A percentile compares a stretch with the other conserved stretches of the same genome.
phyloP scores from a whole-genome alignment of 2,888 invertebrate genomes.

The Leptopilina syphax region DNA sequence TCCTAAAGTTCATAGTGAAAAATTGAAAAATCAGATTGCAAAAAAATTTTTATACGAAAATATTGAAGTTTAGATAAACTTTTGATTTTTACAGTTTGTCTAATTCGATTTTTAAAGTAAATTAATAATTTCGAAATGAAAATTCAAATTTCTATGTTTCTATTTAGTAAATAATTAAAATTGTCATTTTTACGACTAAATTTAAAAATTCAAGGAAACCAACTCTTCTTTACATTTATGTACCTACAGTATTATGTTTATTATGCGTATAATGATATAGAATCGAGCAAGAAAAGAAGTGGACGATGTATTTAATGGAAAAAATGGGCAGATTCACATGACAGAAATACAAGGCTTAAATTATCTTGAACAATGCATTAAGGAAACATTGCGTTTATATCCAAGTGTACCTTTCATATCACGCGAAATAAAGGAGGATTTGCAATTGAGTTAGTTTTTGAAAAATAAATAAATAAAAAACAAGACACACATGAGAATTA shows the following conservation, averaged over 20 bases:
- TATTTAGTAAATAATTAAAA: no score
- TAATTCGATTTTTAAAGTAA: no score
- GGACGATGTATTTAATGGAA: constrained; percentile 77
- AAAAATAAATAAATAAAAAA: background rate
- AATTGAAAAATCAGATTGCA: no score
- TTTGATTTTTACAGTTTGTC: no score
- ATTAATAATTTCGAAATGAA: no score
- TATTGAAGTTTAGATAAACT: no score
- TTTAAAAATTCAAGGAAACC: no score
- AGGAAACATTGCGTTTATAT: constrained; percentile 82
- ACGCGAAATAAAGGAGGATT: constrained; percentile 75
- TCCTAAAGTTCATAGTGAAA: no score
- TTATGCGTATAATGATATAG: constrained; percentile 40
- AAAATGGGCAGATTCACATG: constrained; percentile 77
- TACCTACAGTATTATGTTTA: background rate
- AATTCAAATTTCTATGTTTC: no score
- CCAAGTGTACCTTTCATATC: constrained; percentile 84
- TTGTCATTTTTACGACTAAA: no score
- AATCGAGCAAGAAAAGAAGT: constrained; percentile 58
- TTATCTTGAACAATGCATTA: constrained; percentile 84
- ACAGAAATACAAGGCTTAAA: constrained; percentile 82
- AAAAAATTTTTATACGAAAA: no score
- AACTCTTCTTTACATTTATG: background rate
- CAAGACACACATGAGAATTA: background rate
- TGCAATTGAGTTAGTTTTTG: constrained; percentile 9